These are phyloP conservation scores for Limenitis camilla DNA, from an alignment of 2,888 invertebrate genomes.

Conservation along the genomic window DNA sequence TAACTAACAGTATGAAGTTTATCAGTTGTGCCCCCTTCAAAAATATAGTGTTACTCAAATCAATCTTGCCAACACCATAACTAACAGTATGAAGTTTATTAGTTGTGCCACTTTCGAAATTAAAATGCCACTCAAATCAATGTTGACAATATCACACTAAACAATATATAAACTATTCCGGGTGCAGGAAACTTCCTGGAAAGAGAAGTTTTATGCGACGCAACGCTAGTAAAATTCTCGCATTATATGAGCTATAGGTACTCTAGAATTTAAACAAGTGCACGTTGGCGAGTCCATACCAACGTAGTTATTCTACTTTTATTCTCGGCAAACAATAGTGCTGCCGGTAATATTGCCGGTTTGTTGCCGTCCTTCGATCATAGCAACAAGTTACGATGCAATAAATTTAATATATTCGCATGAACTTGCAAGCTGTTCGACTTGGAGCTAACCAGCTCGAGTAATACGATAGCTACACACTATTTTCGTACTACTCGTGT, in stretches of 20 bases:
- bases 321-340: slow-evolving; percentile 67
- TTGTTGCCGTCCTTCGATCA: slow-evolving; percentile 57
- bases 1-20: too few species aligned
- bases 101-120: too few species aligned
- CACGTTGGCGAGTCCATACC: slow-evolving; percentile 39
- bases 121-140: background rate
- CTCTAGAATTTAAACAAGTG: slow-evolving; percentile 54
- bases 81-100: too few species aligned
- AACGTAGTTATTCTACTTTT: slow-evolving; percentile 48
- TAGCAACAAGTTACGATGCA: slow-evolving; percentile 65
- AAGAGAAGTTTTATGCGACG: slow-evolving; percentile 21
- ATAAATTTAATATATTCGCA: slow-evolving; percentile 71
- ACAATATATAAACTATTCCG: background rate
- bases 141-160: background rate
- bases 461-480: slow-evolving; percentile 32
- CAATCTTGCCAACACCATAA: too few species aligned
- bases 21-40: too few species aligned
- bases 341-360: slow-evolving; percentile 47
- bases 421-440: slow-evolving; percentile 50
- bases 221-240: slow-evolving; percentile 33
- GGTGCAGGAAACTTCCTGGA: slow-evolving; percentile 27
- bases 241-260: slow-evolving; percentile 37
- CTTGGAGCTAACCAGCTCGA: slow-evolving; percentile 28
- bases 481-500: slow-evolving; percentile 33
- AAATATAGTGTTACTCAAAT: too few species aligned